Evolutionary conservation across 2,113 vertebrate species (phyloP), one percentile per base, ranked within the genome.

Genomic region (Saimiri boliviensis): DNA sequence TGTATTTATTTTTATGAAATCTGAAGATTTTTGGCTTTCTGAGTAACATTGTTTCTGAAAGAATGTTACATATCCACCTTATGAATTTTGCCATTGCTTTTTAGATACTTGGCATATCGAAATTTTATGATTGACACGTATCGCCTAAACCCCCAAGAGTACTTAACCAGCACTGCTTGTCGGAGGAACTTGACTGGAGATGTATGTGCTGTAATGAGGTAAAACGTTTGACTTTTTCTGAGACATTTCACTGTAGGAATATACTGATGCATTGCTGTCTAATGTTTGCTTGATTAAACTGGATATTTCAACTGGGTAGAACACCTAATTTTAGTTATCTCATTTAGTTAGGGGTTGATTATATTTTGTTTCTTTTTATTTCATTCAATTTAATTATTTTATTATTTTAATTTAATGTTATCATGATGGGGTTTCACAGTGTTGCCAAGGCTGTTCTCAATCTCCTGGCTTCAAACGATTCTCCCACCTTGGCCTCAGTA

Each of bases 81-180:
- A 52, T 0, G 1, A 42, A 45, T 92, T 92, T 80, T 82, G 63
- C 5, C 35, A 89, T 71, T 97, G 77, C 56, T 77, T 93, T 90
- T 91, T 98, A 99, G 99, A 99, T 99, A 99, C 98, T 96, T 99
- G 98, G 99, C 99, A 12, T 99, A 99, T 97, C 99, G 99, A 52
- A 99, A 99, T 98, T 99, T 99, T 98, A 99, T 99, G 99, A 99
- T 99, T 0, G 99, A 99, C 98, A 99, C 99, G 0, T 99, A 99
- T 9, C 99, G 99, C 42, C 98, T 99, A 20, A 99, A 99, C 98
- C 99, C 99, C 1, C 99, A 99, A 96, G 99, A 99, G 97, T 99
- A 99, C 98, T 98, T 99, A 97, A 99, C 99, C 86, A 99, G 99
- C 98, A 99, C 99, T 0, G 99, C 99, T 96, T 99, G 99, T 97